A percentile compares a stretch with the other conserved stretches of the same genome.
Conservation (phyloP, 2,888 invertebrate genomes). For the Petrolisthes cinctipes region DNA sequence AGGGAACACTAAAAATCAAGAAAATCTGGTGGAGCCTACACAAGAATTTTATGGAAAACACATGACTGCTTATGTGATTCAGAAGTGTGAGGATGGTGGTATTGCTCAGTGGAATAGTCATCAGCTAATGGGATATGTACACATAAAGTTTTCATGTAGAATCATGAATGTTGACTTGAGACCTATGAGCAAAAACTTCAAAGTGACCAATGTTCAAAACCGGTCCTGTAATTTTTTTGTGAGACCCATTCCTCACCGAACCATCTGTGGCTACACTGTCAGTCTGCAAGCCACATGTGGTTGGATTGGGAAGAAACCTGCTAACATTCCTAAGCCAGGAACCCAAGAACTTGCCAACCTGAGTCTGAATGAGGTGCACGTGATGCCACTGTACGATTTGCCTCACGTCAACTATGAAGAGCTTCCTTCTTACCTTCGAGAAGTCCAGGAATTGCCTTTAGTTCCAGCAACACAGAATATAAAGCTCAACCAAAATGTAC, state of each 20-base stretch:
- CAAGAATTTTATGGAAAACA: constrained; percentile 36
- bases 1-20: too few species aligned
- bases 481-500: background rate
- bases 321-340: constrained; percentile 42
- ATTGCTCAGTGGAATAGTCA: constrained; percentile 33
- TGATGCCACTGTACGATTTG: background rate
- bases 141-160: constrained; percentile 26
- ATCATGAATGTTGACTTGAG: constrained; percentile 26
- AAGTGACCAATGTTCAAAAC: background rate
- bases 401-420: background rate
- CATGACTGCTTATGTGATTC: constrained; percentile 30
- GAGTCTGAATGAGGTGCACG: constrained; percentile 25
- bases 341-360: constrained; percentile 21
- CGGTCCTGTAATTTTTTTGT: constrained; percentile 43
- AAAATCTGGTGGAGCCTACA: background rate
- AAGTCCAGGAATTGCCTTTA: too few species aligned
- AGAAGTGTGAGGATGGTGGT: constrained; percentile 23
- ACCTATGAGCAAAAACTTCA: constrained; percentile 25
- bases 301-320: constrained; percentile 50
- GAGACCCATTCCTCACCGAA: constrained; percentile 28
- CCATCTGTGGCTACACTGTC: constrained; percentile 15
- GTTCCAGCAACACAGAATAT: background rate
- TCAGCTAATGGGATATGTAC: constrained; percentile 11
- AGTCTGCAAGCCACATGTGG: constrained; percentile 53
- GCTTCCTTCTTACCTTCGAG: background rate